Percentiles rank a stretch among this genome's conserved stretches.
These are phyloP conservation scores for Megaleporinus macrocephalus DNA, from an alignment of 2,113 vertebrate genomes.

Conservation along the genomic window DNA sequence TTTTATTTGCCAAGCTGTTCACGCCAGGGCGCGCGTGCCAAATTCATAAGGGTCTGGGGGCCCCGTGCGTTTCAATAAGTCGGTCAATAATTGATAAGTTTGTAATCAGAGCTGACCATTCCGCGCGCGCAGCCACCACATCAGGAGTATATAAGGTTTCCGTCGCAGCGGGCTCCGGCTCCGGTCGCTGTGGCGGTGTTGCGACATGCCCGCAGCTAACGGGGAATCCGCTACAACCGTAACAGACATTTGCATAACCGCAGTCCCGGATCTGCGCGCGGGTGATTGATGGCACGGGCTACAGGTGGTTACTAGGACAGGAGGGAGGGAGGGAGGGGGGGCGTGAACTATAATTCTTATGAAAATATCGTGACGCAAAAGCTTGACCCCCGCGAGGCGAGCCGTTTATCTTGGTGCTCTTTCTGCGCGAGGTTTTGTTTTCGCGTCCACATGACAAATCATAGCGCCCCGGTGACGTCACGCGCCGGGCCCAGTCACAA, in stretches of 20 bases:
- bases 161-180: background rate
- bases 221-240: background rate
- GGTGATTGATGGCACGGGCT: background rate
- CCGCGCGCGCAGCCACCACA: no score
- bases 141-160: background rate
- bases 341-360: no score
- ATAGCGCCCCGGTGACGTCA: background rate
- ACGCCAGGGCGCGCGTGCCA: background rate
- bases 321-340: background rate
- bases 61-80: background rate
- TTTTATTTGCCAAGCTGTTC: background rate
- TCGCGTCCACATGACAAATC: background rate
- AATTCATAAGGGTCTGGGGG: no score
- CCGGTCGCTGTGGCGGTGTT: background rate
- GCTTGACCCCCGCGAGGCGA: background rate
- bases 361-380: no score
- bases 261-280: background rate
- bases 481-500: background rate
- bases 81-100: constrained; percentile 49
- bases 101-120: constrained; percentile 54
- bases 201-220: constrained; percentile 5
- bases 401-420: background rate
- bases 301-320: background rate
- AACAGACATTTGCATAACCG: constrained; percentile 26
- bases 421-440: no score